Evolutionary conservation across 2,113 vertebrate genomes (phyloP).

Genomic region (Pteropus alecto): DNA sequence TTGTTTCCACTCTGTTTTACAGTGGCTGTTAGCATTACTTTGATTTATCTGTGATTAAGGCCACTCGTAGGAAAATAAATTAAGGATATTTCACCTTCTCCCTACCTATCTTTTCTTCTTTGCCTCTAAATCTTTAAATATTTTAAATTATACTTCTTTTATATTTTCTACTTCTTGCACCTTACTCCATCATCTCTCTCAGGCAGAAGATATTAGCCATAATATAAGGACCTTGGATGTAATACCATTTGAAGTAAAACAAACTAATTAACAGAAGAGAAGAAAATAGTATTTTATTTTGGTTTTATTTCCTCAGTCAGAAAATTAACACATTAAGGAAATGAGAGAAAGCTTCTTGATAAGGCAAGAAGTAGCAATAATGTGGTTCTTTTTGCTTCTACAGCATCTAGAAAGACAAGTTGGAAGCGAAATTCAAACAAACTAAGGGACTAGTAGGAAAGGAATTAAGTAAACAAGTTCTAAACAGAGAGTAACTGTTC

Average conservation of each 20-base stretch:
- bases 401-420: background rate
- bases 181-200: background rate
- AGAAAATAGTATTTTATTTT: background rate
- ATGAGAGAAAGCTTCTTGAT: background rate
- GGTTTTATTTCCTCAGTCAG: background rate
- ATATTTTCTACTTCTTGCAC: background rate
- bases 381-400: background rate
- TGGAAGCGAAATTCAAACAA: background rate
- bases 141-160: background rate
- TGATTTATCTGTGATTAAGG: background rate
- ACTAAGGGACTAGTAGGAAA: background rate
- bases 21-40: background rate
- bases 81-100: background rate
- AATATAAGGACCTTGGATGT: background rate
- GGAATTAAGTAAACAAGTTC: conserved; percentile 54
- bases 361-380: background rate
- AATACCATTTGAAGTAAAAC: background rate
- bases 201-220: background rate
- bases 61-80: background rate
- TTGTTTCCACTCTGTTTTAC: background rate
- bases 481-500: conserved; percentile 49
- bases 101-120: background rate
- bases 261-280: background rate
- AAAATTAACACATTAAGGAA: background rate
- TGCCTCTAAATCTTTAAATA: background rate